Conservation (phyloP, 2,113 vertebrate species). For the Myiopsitta monachus region DNA sequence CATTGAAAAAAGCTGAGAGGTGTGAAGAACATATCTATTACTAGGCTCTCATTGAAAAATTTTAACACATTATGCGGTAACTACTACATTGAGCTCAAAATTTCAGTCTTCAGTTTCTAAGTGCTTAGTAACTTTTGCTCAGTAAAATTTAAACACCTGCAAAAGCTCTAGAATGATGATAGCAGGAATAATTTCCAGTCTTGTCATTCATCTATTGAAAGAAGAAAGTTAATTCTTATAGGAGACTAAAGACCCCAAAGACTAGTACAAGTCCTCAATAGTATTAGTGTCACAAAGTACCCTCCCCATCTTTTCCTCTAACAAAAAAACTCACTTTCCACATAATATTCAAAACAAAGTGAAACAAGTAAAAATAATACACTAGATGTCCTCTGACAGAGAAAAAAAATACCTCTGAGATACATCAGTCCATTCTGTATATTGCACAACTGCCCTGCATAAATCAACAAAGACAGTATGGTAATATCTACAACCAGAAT, state of each 20-base stretch:
- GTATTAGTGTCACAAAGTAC: neutral
- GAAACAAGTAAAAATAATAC: neutral
- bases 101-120: neutral
- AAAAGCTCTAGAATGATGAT: neutral
- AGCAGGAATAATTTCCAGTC: neutral
- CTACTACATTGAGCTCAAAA: neutral
- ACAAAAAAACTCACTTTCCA: neutral
- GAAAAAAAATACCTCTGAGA: neutral
- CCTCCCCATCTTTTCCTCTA: neutral
- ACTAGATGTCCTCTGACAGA: neutral
- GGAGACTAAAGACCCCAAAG: neutral
- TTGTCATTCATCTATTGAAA: neutral
- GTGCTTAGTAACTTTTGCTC: neutral
- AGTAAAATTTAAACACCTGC: neutral
- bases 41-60: neutral
- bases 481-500: neutral
- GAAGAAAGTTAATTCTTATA: neutral
- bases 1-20: neutral
- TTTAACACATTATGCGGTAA: neutral
- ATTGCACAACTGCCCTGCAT: neutral
- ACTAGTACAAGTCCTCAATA: neutral
- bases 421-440: neutral
- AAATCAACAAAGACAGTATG: neutral
- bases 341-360: neutral
- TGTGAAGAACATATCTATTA: neutral